A percentile compares a stretch with the other conserved stretches of the same genome.
Conservation (phyloP, 2,888 invertebrate species). For the Hermaeophaga mercurialis region DNA sequence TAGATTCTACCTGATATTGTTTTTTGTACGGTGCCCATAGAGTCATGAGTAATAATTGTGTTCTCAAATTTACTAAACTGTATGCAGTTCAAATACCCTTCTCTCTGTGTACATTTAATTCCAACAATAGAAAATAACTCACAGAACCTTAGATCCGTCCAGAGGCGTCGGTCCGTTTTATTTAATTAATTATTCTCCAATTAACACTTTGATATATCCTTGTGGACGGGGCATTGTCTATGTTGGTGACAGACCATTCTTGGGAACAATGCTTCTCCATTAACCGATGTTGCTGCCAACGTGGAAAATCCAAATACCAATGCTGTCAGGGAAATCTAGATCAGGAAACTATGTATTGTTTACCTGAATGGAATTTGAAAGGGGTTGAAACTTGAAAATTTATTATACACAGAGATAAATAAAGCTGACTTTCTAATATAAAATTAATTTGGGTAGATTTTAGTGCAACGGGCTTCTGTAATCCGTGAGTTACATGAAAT, state of each 20-base stretch:
- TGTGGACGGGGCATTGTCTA: constrained; percentile 36
- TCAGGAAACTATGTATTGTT: constrained; percentile 11
- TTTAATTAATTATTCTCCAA: constrained; percentile 54
- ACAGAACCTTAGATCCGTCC: no score
- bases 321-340: constrained; percentile 6
- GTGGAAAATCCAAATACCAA: constrained; percentile 1
- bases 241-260: constrained; percentile 31
- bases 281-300: constrained; percentile 24
- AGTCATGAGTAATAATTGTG: no score
- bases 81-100: no score
- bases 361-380: constrained; percentile 3
- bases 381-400: no score
- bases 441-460: no score
- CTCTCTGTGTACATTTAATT: neutral
- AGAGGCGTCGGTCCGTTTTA: constrained; percentile 47
- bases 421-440: no score
- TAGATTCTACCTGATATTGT: no score
- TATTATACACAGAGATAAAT: no score
- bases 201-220: constrained; percentile 49
- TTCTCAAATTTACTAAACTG: no score
- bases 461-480: no score
- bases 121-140: neutral
- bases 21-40: no score
- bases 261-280: constrained; percentile 38
- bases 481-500: no score